Conservation (phyloP, 2,113 vertebrate species). For the Ptyas mucosa region DNA sequence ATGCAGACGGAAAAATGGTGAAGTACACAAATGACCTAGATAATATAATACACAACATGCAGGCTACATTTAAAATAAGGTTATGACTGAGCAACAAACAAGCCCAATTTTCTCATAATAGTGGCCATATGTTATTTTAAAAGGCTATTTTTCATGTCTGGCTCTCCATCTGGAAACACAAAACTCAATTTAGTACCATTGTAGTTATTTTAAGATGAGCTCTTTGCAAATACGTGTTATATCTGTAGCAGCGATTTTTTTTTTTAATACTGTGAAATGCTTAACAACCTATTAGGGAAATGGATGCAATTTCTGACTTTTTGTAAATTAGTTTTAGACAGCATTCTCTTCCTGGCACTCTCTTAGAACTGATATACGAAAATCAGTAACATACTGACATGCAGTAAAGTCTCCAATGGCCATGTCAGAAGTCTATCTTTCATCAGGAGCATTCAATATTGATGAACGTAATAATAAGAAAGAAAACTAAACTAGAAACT, state of each 20-base stretch:
- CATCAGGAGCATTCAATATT: not conserved
- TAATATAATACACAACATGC: not conserved
- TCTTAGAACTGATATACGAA: not conserved
- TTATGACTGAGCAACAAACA: not conserved
- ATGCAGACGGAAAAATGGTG: not conserved
- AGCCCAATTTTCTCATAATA: not conserved
- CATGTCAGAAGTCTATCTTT: not conserved
- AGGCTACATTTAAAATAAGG: not conserved
- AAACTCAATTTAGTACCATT: not conserved
- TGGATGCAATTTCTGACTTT: not conserved
- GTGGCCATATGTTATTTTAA: not conserved
- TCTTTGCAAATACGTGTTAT: not conserved
- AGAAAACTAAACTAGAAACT: not conserved
- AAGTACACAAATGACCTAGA: too few species aligned
- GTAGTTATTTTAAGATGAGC: not conserved
- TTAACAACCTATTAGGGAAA: not conserved
- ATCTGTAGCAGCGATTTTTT: not conserved
- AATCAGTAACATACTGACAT: not conserved
- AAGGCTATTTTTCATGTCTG: not conserved
- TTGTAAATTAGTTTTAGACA: not conserved
- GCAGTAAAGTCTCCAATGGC: not conserved
- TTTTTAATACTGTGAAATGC: not conserved
- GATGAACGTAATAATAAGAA: not conserved
- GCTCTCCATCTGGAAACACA: not conserved
- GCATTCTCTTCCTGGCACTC: not conserved